phyloP scores from a whole-genome alignment of 2,888 invertebrate genomes.

The Drosophila paranaensis region DNA sequence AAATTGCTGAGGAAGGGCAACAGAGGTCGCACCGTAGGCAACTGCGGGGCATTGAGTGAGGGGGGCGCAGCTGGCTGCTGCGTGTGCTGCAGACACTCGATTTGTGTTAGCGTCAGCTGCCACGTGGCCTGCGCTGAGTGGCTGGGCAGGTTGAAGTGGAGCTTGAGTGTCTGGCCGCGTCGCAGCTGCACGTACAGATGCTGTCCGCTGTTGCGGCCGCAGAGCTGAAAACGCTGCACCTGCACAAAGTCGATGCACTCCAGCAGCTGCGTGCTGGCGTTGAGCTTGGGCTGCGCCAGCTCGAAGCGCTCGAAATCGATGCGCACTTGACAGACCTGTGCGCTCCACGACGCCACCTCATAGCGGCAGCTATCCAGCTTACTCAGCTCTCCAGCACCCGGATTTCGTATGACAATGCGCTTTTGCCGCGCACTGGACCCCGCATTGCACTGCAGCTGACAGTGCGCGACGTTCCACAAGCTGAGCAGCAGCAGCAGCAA shows the following conservation, averaged over 20 bases:
- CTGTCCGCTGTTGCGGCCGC: slow-evolving; percentile 88
- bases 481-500: slow-evolving; percentile 20
- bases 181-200: slow-evolving; percentile 85
- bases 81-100: slow-evolving; percentile 86
- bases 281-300: slow-evolving; percentile 72
- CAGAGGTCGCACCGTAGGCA: slow-evolving; percentile 53
- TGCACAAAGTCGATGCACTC: slow-evolving; percentile 77
- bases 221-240: slow-evolving; percentile 84
- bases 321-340: slow-evolving; percentile 79
- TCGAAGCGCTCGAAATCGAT: slow-evolving; percentile 79
- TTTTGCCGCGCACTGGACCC: slow-evolving; percentile 67
- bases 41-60: slow-evolving; percentile 3
- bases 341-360: slow-evolving; percentile 71
- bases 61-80: slow-evolving; percentile 11
- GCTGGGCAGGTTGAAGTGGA: slow-evolving; percentile 85
- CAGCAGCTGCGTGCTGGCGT: slow-evolving; percentile 49
- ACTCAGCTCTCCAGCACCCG: slow-evolving; percentile 48
- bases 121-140: slow-evolving; percentile 83
- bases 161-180: slow-evolving; percentile 79
- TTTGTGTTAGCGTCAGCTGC: slow-evolving; percentile 88
- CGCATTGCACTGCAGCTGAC: slow-evolving; percentile 75
- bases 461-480: slow-evolving; percentile 7
- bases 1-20: slow-evolving; percentile 57
- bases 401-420: slow-evolving; percentile 79
- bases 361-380: slow-evolving; percentile 69